Conservation (phyloP, 2,113 vertebrate genomes). For the Macquaria australasica region DNA sequence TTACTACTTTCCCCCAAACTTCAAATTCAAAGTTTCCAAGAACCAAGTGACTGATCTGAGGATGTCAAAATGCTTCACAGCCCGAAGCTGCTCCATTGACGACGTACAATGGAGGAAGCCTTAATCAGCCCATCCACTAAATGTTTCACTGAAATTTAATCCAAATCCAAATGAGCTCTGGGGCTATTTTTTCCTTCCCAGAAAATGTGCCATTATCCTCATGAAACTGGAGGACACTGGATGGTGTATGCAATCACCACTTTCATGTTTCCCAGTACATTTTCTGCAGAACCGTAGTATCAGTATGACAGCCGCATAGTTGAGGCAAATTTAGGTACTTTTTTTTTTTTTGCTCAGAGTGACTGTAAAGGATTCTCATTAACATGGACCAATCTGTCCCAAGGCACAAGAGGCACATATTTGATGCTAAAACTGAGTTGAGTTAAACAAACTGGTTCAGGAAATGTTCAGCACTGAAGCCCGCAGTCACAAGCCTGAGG, state of each 20-base stretch:
- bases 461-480: conserved; percentile 15
- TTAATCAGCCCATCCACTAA: conserved; percentile 63
- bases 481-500: conserved; percentile 14
- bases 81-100: conserved; percentile 37
- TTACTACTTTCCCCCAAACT: not conserved
- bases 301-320: conserved; percentile 55
- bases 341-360: conserved; percentile 29
- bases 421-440: conserved; percentile 28
- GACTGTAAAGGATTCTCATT: conserved; percentile 48
- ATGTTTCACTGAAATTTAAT: conserved; percentile 75
- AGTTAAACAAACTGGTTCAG: conserved; percentile 27
- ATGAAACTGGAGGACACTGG: conserved; percentile 55
- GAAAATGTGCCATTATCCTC: conserved; percentile 69
- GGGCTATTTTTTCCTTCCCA: conserved; percentile 63
- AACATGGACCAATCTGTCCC: conserved; percentile 2
- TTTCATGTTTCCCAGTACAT: conserved; percentile 61
- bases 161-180: conserved; percentile 74
- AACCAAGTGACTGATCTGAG: conserved; percentile 44
- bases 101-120: conserved; percentile 44
- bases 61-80: conserved; percentile 47
- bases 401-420: conserved; percentile 20
- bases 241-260: conserved; percentile 40
- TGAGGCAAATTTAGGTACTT: conserved; percentile 37
- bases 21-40: conserved; percentile 14
- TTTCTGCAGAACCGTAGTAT: conserved; percentile 41